Evolutionary conservation across 1,140 invertebrate species (phyloP).

Genomic region (Drosophila hydei): DNA sequence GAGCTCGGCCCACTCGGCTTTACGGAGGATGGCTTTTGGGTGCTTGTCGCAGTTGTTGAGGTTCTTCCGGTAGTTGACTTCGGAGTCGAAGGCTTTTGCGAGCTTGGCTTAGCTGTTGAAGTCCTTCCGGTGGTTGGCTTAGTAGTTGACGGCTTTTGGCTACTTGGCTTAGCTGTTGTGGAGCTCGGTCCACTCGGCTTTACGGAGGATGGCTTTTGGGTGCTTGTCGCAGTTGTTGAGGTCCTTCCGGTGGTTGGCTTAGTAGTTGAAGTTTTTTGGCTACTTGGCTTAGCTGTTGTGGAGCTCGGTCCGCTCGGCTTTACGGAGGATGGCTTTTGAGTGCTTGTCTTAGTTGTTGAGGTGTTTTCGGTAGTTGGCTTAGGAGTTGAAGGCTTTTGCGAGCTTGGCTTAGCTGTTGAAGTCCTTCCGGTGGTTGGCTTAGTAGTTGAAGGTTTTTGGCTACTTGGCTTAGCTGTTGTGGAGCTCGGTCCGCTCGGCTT

Average conservation of each 20-base stretch:
- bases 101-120: not conserved
- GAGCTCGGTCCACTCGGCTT: not conserved
- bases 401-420: not conserved
- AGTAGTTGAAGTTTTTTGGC: too few species aligned
- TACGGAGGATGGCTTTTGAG: too few species aligned
- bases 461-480: not conserved
- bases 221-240: not conserved
- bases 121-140: not conserved
- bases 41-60: not conserved
- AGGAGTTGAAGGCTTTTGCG: not conserved
- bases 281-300: too few species aligned
- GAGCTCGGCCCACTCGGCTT: slow-evolving; percentile 1
- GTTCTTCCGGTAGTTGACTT: not conserved
- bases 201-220: not conserved
- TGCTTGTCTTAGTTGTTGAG: too few species aligned
- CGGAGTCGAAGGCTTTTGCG: not conserved
- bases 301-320: too few species aligned
- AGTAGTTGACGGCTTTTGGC: not conserved
- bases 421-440: not conserved
- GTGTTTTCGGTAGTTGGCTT: slow-evolving; percentile 1
- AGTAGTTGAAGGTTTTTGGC: not conserved
- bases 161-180: not conserved
- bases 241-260: not conserved
- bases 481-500: not conserved
- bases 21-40: not conserved